These are phyloP conservation scores for Oscheius sp. DNA, from an alignment of 2,888 invertebrate species.

Conservation along the genomic window DNA sequence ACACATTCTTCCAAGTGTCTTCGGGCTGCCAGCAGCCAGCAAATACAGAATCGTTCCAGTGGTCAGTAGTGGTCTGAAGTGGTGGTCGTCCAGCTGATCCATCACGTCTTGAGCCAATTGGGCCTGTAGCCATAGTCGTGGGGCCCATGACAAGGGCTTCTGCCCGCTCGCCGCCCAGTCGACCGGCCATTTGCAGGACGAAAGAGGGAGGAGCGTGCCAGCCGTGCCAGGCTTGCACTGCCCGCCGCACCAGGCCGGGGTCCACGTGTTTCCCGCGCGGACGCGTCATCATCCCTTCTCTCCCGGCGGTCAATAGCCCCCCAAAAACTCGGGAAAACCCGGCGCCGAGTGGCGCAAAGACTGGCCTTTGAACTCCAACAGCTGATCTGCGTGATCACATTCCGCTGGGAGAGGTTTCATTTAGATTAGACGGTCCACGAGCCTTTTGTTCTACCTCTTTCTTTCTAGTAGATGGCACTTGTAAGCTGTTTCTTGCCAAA, in stretches of 20 bases:
- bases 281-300: too few species aligned
- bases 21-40: slow-evolving; percentile 39
- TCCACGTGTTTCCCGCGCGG: slow-evolving; percentile 1
- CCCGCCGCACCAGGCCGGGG: slow-evolving; percentile 5
- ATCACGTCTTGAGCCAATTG: neutral
- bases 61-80: neutral
- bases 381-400: too few species aligned
- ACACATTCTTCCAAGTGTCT: slow-evolving; percentile 37
- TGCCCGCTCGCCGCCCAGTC: slow-evolving; percentile 37
- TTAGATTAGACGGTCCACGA: too few species aligned
- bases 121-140: slow-evolving; percentile 1
- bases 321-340: neutral
- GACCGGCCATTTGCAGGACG: slow-evolving; percentile 38
- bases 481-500: too few species aligned
- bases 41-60: slow-evolving; percentile 22
- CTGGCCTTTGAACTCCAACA: neutral
- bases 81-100: neutral
- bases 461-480: too few species aligned
- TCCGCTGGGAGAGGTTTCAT: too few species aligned
- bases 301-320: slow-evolving; percentile 33
- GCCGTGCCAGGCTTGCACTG: slow-evolving; percentile 35
- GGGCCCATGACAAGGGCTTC: slow-evolving; percentile 39
- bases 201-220: slow-evolving; percentile 34
- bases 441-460: too few species aligned
- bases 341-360: slow-evolving; percentile 21